Evolutionary conservation across 2,113 vertebrate species (phyloP).

Genomic region (Engystomops pustulosus): DNA sequence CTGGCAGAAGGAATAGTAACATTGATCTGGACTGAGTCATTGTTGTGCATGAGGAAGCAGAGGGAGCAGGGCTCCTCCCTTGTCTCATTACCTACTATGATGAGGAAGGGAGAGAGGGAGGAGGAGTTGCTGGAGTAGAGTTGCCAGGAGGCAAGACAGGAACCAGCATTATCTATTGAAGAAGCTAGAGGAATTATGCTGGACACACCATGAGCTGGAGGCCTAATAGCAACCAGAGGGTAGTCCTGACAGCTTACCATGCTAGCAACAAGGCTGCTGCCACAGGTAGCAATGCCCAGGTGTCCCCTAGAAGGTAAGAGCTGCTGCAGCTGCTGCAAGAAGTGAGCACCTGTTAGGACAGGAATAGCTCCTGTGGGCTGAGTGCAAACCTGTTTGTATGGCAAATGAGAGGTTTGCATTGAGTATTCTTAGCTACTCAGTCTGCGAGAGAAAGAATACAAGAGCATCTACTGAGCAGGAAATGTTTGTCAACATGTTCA

Average conservation of each 20-base stretch:
- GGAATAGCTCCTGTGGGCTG: neutral
- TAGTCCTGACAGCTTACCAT: conserved; percentile 51
- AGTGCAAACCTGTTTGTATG: neutral
- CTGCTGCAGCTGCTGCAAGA: neutral
- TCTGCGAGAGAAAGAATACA: neutral
- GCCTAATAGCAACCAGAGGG: conserved; percentile 24
- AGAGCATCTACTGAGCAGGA: too few species aligned
- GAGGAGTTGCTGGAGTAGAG: conserved; percentile 35
- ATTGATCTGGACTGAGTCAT: conserved; percentile 38
- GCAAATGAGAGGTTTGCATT: neutral
- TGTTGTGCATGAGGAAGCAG: conserved; percentile 50
- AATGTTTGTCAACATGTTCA: neutral
- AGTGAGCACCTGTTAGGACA: conserved; percentile 26
- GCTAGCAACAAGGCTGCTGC: conserved; percentile 30
- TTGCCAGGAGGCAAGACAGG: conserved; percentile 48
- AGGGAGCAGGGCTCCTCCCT: conserved; percentile 15
- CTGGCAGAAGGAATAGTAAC: neutral
- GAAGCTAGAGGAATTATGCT: conserved; percentile 47
- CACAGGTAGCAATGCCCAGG: neutral
- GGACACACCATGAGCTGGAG: conserved; percentile 53
- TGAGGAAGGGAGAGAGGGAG: conserved; percentile 40
- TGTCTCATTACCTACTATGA: conserved; percentile 41
- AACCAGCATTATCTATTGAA: conserved; percentile 41
- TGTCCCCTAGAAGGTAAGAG: conserved; percentile 51
- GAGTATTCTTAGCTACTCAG: neutral